phyloP scores from a whole-genome alignment of 1,140 invertebrate genomes.

The Oryctes rhinoceros region DNA sequence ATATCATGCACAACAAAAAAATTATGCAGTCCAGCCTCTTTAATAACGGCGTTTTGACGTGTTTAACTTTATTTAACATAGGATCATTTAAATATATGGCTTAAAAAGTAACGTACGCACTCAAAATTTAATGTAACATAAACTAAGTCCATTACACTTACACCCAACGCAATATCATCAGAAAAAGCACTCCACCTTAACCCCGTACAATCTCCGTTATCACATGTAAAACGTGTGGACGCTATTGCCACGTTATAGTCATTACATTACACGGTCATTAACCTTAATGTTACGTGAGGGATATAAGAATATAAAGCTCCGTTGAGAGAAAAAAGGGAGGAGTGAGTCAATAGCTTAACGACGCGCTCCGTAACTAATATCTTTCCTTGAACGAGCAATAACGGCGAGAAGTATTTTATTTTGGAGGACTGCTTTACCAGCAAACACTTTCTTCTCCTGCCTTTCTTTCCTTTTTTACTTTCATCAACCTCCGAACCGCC shows the following conservation, averaged over 20 bases:
- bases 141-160: no score
- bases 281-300: not conserved
- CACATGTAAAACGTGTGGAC: not conserved
- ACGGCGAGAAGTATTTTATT: not conserved
- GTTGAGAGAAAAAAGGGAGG: not conserved
- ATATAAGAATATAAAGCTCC: not conserved
- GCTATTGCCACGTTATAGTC: not conserved
- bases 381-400: not conserved
- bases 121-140: no score
- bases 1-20: no score
- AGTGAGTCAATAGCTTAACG: conserved; percentile 4
- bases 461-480: not conserved
- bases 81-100: no score
- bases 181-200: not conserved
- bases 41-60: no score
- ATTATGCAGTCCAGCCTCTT: no score
- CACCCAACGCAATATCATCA: no score
- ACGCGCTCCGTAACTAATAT: not conserved
- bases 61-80: no score
- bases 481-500: not conserved
- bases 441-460: not conserved
- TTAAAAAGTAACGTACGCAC: no score
- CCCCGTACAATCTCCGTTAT: not conserved
- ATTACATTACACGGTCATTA: not conserved
- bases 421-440: not conserved